Evolutionary conservation across 2,113 vertebrate species (phyloP).

Genomic region (Lota lota): DNA sequence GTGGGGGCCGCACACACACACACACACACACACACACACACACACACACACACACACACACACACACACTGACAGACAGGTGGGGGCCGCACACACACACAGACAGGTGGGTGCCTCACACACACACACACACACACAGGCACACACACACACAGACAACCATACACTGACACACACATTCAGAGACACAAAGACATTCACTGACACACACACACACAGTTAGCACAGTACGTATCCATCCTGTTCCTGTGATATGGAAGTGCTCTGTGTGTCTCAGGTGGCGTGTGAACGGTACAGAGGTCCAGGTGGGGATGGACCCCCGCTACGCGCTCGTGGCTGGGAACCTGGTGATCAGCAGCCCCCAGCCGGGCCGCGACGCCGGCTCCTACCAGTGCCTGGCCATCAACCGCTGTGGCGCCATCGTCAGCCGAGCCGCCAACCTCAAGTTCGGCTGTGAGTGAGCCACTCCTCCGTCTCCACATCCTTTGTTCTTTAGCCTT

Average conservation of each 20-base stretch:
- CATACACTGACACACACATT: too few species aligned
- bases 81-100: too few species aligned
- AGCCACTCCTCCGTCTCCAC: not conserved
- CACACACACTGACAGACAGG: too few species aligned
- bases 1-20: constrained; percentile 62
- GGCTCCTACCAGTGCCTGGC: constrained; percentile 96
- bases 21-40: constrained; percentile 11
- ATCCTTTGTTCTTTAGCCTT: not conserved
- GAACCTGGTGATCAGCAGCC: constrained; percentile 87
- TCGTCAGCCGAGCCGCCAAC: constrained; percentile 88
- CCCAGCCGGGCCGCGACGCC: constrained; percentile 75
- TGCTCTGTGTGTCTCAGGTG: constrained; percentile 73
- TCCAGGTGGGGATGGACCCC: constrained; percentile 78
- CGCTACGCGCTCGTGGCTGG: constrained; percentile 87
- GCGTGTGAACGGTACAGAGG: constrained; percentile 90
- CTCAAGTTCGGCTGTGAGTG: constrained; percentile 95
- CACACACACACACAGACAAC: too few species aligned
- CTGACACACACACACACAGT: too few species aligned
- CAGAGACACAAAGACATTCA: too few species aligned
- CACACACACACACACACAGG: too few species aligned
- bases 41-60: not conserved
- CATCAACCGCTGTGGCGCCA: constrained; percentile 85
- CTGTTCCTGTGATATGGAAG: too few species aligned
- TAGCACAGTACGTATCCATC: too few species aligned
- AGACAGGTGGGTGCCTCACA: too few species aligned